Conservation (phyloP, 2,797 vertebrate species). For the Potorous gilbertii region DNA sequence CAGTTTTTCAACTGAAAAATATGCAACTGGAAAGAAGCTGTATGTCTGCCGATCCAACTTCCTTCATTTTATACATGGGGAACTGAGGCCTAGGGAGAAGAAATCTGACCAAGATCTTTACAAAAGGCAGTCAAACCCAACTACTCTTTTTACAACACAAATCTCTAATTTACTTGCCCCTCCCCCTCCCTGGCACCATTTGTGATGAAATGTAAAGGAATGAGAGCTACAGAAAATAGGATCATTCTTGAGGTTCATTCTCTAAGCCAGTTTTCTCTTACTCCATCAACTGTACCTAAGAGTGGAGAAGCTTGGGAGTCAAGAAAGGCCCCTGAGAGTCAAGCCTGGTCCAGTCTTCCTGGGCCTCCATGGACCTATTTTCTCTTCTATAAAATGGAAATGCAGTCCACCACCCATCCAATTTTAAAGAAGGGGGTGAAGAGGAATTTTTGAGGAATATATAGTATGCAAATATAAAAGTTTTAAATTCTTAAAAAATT, state of each 20-base stretch:
- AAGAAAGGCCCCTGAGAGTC: not conserved
- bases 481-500: not conserved
- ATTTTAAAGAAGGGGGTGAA: not conserved
- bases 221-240: not conserved
- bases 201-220: not conserved
- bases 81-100: not conserved
- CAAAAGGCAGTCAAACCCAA: not conserved
- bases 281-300: not conserved
- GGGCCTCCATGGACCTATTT: not conserved
- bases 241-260: not conserved
- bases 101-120: not conserved
- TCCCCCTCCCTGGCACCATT: not conserved
- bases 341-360: not conserved
- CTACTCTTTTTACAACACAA: not conserved
- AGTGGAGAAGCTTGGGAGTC: not conserved
- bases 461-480: not conserved
- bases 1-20: not conserved
- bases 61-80: not conserved
- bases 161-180: not conserved
- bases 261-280: not conserved
- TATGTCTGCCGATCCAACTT: not conserved
- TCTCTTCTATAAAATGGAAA: not conserved
- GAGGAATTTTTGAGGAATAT: not conserved
- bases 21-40: not conserved
- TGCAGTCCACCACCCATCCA: not conserved